These are phyloP conservation scores for Scytalopus superciliaris DNA, from an alignment of 2,113 vertebrate genomes.

Conservation along the genomic window DNA sequence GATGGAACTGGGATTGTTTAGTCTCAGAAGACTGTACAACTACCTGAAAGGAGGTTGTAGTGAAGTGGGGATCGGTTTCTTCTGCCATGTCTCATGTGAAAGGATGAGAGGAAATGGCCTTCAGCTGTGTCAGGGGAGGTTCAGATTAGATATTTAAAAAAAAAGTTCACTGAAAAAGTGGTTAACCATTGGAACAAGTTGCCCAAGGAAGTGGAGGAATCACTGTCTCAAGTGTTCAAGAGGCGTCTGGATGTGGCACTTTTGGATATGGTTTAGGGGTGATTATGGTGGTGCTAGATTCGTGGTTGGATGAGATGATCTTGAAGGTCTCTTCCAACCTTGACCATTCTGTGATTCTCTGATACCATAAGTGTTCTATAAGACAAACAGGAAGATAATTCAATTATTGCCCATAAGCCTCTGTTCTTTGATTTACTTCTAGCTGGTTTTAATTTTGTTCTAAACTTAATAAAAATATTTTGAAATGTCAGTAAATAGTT, in stretches of 20 bases:
- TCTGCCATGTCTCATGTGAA: neutral
- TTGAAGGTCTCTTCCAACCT: neutral
- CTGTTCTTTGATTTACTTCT: neutral
- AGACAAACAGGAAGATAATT: neutral
- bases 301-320: neutral
- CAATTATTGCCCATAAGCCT: neutral
- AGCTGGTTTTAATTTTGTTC: neutral
- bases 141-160: neutral
- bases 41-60: neutral
- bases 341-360: neutral
- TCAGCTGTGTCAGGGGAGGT: too few species aligned
- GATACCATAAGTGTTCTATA: neutral
- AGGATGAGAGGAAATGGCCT: neutral
- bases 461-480: neutral
- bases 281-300: neutral
- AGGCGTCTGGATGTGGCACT: neutral
- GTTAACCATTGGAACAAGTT: neutral
- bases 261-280: neutral
- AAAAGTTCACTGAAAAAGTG: neutral
- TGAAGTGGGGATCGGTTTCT: neutral
- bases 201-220: neutral
- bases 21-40: neutral
- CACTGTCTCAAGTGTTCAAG: neutral
- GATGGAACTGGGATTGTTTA: neutral
- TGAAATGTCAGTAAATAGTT: neutral